Percentiles rank a stretch among this genome's conserved stretches.
Evolutionary conservation across 30 jellyfish, hydroid and myxozoan species (phyloP).

Genomic region (Rhopilema esculentum): DNA sequence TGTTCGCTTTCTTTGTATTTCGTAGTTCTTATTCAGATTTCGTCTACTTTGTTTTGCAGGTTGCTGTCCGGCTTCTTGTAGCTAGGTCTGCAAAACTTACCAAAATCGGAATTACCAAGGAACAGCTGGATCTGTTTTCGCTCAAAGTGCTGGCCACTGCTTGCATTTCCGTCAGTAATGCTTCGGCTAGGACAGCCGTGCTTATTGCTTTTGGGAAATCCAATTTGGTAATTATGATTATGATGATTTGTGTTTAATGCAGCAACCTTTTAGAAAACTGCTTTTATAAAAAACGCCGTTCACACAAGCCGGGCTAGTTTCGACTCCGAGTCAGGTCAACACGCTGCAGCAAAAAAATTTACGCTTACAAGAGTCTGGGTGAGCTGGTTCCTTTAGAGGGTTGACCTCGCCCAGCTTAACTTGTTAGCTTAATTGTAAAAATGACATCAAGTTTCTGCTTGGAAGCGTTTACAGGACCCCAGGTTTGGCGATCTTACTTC

Average conservation of each 20-base stretch:
- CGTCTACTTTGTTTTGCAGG: constrained; percentile 71
- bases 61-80: constrained; percentile 93
- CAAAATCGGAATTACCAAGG: constrained; percentile 77
- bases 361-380: no score
- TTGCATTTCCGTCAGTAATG: constrained; percentile 86
- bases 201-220: constrained; percentile 96
- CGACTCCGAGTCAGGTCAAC: background rate
- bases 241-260: background rate
- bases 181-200: constrained; percentile 97
- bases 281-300: no score
- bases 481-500: no score
- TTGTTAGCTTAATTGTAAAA: no score
- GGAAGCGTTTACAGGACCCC: no score
- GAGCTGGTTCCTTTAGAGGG: no score
- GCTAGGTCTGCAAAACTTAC: constrained; percentile 60
- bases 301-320: no score
- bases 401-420: no score
- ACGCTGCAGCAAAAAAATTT: no score
- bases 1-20: no score
- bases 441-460: no score
- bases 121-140: constrained; percentile 97
- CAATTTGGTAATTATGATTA: constrained; percentile 75
- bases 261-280: background rate
- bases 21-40: background rate
- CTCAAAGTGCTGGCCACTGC: constrained; percentile 95